Evolutionary conservation across 2,797 vertebrate species (phyloP).

Genomic region (Erpetoichthys calabaricus): DNA sequence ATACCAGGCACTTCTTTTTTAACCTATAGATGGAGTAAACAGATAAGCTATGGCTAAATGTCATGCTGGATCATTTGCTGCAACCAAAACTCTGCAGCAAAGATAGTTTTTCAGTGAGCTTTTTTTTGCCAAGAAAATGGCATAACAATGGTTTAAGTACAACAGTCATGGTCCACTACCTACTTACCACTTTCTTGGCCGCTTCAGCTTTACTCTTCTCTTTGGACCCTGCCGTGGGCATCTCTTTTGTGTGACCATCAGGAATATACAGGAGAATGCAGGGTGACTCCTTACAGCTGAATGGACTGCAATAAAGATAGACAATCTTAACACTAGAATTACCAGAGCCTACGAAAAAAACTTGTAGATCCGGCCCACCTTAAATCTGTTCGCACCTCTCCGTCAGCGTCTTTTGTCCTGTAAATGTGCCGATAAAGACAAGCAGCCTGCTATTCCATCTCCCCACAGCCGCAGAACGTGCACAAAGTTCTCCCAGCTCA

Average conservation of each 20-base stretch:
- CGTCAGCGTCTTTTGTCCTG: too few relatives aligned
- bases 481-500: too few relatives aligned
- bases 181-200: conserved; percentile 49
- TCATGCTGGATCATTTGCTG: not conserved
- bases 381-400: too few relatives aligned
- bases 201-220: conserved; percentile 75
- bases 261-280: conserved; percentile 88
- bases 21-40: conserved; percentile 9
- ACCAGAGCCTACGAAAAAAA: too few relatives aligned
- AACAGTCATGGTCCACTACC: not conserved
- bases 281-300: conserved; percentile 88
- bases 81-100: not conserved
- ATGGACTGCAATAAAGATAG: conserved; percentile 51
- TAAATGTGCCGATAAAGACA: too few relatives aligned
- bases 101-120: not conserved
- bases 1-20: conserved; percentile 20
- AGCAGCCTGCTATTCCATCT: too few relatives aligned
- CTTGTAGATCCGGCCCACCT: too few relatives aligned
- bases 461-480: too few relatives aligned
- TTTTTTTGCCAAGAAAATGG: not conserved
- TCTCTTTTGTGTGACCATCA: conserved; percentile 93
- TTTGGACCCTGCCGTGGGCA: conserved; percentile 92
- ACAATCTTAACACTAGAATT: too few relatives aligned
- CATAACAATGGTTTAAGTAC: not conserved
- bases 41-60: not conserved